These are phyloP conservation scores for Lasioglossum albipes DNA, from an alignment of 1,140 invertebrate species.

Conservation along the genomic window DNA sequence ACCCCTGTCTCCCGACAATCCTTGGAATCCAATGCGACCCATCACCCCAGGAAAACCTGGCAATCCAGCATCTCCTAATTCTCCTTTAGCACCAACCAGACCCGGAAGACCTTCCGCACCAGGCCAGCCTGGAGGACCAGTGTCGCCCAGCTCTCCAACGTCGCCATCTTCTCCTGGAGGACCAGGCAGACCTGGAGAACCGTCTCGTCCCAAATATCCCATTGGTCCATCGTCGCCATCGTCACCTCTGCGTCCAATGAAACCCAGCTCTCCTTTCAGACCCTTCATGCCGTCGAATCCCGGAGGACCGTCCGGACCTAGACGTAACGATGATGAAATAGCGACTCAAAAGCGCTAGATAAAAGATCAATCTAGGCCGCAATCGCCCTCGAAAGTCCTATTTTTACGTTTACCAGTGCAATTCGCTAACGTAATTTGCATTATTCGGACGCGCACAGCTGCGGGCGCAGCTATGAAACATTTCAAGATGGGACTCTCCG, in stretches of 20 bases:
- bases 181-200: conserved; percentile 79
- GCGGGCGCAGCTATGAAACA: no score
- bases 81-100: conserved; percentile 82
- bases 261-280: conserved; percentile 80
- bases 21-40: conserved; percentile 78
- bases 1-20: conserved; percentile 75
- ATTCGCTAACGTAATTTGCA: no score
- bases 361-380: no score
- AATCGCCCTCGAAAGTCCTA: no score
- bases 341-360: no score
- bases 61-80: conserved; percentile 79
- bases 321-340: neutral
- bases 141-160: conserved; percentile 72
- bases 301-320: conserved; percentile 59
- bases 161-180: conserved; percentile 80
- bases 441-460: no score
- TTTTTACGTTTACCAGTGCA: no score
- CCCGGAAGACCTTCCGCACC: conserved; percentile 78
- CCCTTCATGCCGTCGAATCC: conserved; percentile 78
- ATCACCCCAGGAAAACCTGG: conserved; percentile 80
- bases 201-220: conserved; percentile 80
- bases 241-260: conserved; percentile 81
- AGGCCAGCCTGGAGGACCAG: conserved; percentile 78
- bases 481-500: no score
- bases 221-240: conserved; percentile 79